Conservation (phyloP, 1,140 invertebrate species). For the Branchinecta lynchi region DNA sequence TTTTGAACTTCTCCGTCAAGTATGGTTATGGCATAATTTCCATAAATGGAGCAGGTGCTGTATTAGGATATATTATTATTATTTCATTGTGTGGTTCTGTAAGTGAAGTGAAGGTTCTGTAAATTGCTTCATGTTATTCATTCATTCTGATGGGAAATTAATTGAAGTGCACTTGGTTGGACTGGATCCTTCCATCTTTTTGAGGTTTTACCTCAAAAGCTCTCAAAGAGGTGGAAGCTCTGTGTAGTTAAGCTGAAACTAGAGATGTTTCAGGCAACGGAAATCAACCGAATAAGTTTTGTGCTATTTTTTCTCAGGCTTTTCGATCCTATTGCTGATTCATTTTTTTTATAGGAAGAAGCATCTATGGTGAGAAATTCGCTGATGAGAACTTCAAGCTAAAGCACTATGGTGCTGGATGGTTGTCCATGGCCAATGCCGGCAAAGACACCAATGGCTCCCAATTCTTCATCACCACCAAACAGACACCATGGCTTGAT, state of each 20-base stretch:
- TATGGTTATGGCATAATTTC: too few relatives aligned
- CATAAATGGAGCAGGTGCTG: too few relatives aligned
- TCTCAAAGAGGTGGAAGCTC: conserved; percentile 22
- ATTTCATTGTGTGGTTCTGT: too few relatives aligned
- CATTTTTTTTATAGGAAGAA: conserved; percentile 44
- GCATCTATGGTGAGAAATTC: conserved; percentile 86
- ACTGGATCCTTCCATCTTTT: too few relatives aligned
- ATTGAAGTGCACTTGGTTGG: too few relatives aligned
- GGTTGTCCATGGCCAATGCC: conserved; percentile 92
- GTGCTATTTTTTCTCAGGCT: too few relatives aligned
- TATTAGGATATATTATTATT: too few relatives aligned
- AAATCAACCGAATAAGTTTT: neutral
- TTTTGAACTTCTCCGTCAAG: too few relatives aligned
- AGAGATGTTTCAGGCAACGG: neutral
- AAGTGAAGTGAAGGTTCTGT: too few relatives aligned
- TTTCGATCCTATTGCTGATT: too few relatives aligned
- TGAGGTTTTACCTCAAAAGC: neutral
- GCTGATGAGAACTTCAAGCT: conserved; percentile 95
- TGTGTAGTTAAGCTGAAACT: conserved; percentile 14
- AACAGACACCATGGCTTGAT: conserved; percentile 85
- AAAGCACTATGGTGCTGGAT: conserved; percentile 89
- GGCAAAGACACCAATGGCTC: conserved; percentile 95
- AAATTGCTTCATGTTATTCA: too few relatives aligned
- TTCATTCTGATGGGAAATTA: too few relatives aligned
- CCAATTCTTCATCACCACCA: conserved; percentile 92